These are phyloP conservation scores for Tetanocera ferruginea DNA, from an alignment of 2,888 invertebrate genomes.

Conservation along the genomic window DNA sequence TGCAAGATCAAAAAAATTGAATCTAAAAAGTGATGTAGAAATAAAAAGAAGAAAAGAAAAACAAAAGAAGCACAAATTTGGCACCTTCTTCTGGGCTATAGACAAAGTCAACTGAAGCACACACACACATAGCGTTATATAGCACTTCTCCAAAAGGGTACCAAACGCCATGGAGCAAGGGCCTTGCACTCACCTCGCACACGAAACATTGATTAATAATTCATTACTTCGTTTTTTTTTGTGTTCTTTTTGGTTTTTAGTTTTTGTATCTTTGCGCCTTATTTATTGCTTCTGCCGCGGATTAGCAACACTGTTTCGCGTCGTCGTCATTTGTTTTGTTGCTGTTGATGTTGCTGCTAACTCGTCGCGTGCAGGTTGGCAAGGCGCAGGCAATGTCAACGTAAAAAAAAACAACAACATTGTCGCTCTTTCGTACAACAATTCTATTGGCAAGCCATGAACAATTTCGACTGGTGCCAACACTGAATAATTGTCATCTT, in stretches of 20 bases:
- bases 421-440: too few species aligned
- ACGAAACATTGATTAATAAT: slow-evolving; percentile 18
- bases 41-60: neutral
- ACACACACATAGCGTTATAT: neutral
- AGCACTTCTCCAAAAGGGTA: neutral
- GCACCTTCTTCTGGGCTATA: neutral
- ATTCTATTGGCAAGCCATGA: too few species aligned
- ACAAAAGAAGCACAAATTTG: neutral
- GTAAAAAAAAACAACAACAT: too few species aligned
- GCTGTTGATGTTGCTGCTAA: neutral
- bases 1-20: neutral
- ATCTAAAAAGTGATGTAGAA: neutral
- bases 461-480: too few species aligned
- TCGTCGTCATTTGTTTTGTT: slow-evolving; percentile 12
- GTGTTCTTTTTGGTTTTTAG: neutral
- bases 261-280: neutral
- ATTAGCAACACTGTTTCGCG: neutral
- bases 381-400: neutral
- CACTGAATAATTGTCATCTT: too few species aligned
- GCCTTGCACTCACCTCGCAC: slow-evolving; percentile 16
- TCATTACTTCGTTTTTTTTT: neutral
- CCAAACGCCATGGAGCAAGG: neutral
- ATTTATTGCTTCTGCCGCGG: neutral
- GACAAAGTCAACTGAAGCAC: neutral
- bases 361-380: neutral